Evolutionary conservation across 30 jellyfish, hydroid and myxozoan species (phyloP), one percentile per base, ranked within the genome.

Genomic region (Catostylus mosaicus): DNA sequence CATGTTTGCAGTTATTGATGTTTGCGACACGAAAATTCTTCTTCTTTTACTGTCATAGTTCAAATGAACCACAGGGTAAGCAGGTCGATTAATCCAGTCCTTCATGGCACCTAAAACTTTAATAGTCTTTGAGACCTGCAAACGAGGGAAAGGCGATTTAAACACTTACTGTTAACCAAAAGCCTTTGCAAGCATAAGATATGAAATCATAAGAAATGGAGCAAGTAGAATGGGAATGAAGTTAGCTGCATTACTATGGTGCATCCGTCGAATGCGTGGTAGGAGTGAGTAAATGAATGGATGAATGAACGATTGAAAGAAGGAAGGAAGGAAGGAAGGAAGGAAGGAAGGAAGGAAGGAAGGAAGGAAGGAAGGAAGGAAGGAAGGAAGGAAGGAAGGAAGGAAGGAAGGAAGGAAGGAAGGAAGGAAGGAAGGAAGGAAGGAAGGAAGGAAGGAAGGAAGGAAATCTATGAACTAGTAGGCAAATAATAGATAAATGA

Each of bases 21-120:
- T 56, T 50, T 77, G 78, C 10, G 19, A 8, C 18, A 40, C 38
- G 59, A 33, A 34, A 3, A 61, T 20, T 61, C 32, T 77, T 8
- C 22, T 46, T 33, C n/a, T 56, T 26, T 29, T 77, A 3, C 66
- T 24, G n/a, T 16, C 23, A 31, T 57, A 77, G 3, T 56, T 37
- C 47, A 77, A 18, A 36, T 27, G 63, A 26, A 77, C 88, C 69
- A 52, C 61, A 56, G 88, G 88, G 67, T 77, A 77, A 37, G 78
- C 88, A 54, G 88, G 88, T 18, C 34, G 35, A 47, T 34, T 56
- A 18, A 35, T 34, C 86, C 86, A 75, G 8, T 46, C 31, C 18
- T 75, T 31, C 86, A 75, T 75, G n/a, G 61, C 24, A 16, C 24
- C 63, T 50, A 10, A 23, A 3, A 9, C 63, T 9, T 18, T 23